A percentile compares a stretch with the other conserved stretches of the same genome.
phyloP scores from a whole-genome alignment of 2,888 invertebrate genomes.

The Spisula solida region DNA sequence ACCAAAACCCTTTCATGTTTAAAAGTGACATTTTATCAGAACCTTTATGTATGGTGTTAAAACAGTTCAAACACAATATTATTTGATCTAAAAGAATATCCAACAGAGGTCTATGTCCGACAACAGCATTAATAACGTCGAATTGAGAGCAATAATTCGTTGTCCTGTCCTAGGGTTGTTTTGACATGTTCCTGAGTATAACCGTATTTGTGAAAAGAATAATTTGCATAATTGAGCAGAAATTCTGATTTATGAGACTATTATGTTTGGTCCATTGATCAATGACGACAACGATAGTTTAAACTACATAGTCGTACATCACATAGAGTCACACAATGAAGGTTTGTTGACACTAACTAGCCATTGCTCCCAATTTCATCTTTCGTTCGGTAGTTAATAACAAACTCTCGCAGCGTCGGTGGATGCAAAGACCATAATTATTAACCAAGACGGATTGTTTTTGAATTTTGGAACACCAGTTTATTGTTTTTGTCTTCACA shows the following conservation, averaged over 20 bases:
- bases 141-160: too few relatives aligned
- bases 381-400: not conserved
- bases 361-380: not conserved
- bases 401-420: not conserved
- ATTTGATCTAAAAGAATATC: too few relatives aligned
- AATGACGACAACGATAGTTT: slow-evolving; percentile 4
- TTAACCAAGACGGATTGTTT: not conserved
- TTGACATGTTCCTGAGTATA: not conserved
- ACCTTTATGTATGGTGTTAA: too few relatives aligned
- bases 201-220: not conserved
- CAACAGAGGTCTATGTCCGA: too few relatives aligned
- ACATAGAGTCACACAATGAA: not conserved
- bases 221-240: not conserved
- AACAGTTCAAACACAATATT: too few relatives aligned
- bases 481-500: not conserved
- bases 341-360: not conserved
- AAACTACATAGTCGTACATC: not conserved
- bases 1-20: too few relatives aligned
- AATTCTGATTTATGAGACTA: not conserved
- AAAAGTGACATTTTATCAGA: too few relatives aligned
- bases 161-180: too few relatives aligned
- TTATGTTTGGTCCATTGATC: not conserved
- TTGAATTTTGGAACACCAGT: not conserved
- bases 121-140: too few relatives aligned
- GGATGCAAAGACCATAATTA: not conserved